These are phyloP conservation scores for Tinamus major DNA, from an alignment of 2,797 vertebrate genomes.

Conservation along the genomic window DNA sequence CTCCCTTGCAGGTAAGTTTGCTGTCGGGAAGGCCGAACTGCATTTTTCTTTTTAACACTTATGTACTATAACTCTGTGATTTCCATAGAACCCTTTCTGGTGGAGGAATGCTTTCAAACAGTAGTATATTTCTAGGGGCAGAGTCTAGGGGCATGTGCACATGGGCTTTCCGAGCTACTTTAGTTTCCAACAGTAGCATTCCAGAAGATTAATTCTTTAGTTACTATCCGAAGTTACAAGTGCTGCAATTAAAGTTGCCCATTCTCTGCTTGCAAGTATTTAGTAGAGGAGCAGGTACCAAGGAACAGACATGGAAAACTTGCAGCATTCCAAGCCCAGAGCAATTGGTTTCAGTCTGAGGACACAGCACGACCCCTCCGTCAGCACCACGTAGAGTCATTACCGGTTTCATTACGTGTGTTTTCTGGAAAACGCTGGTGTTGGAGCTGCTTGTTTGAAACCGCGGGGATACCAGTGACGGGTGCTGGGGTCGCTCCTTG, in stretches of 20 bases:
- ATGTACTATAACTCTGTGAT: accelerated
- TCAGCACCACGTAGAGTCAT: background rate
- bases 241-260: accelerated
- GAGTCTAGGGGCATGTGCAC: background rate
- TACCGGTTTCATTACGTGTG: accelerated
- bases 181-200: background rate
- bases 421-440: no score
- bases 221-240: background rate
- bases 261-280: accelerated
- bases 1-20: background rate
- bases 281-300: background rate
- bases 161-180: background rate
- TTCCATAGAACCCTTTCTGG: background rate
- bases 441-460: background rate
- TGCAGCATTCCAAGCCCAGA: background rate
- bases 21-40: background rate
- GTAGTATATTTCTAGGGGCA: background rate
- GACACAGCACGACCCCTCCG: background rate
- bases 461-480: accelerated
- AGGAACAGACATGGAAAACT: background rate
- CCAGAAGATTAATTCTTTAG: background rate
- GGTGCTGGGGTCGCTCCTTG: accelerated
- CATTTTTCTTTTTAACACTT: background rate
- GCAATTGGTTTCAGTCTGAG: background rate
- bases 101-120: background rate